Base-by-base conservation (phyloP, 2,888 invertebrate genomes). In the Geophilus truncorum region DNA sequence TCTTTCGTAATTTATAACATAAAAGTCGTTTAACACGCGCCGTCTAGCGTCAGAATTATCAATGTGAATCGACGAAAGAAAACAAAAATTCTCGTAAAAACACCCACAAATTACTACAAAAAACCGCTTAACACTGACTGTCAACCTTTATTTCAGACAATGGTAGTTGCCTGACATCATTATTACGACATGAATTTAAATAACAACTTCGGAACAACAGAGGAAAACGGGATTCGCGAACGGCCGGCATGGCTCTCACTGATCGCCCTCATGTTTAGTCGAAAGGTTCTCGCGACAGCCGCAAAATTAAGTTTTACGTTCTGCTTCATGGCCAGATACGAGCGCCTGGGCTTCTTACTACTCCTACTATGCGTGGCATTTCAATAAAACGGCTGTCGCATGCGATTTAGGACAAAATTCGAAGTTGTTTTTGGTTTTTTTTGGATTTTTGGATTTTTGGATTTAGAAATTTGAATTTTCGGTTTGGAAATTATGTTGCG, bases 191-290 rank as follows among this genome's bases (percentile, higher is more conserved):
- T 57, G 57, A 23, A 1, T 57, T 57, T 57, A 57, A n/a, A n/a
- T n/a, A 57, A 40, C 40, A 40, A 57, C 15, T n/a, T n/a, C 7
- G 18, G 15, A 15, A 2, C 18, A 57, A 57, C 57, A 57, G 57
- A 18, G 23, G 57, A 57, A 23, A 57, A 18, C 18, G 57, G 57
- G 9, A 36, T 36, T 78, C 80, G 80, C 9, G 80, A 80, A 34
- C 80, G 82, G 6, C 82, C 80, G 18, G 57, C 32, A 32, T 82
- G 80, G 80, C 75, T 82, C 40, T 79, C 79, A 7, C 36, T 82
- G 6, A 82, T 82, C 18, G 80, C 79, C 9, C 57, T 82, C 9
- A 79, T 82, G 32, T 82, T 82, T 77, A 82, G 77, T 32, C 81
- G 81, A n/a, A 78, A 80, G 18, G 81, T 82, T 5, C 25, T 82